phyloP scores from a whole-genome alignment of 2,888 invertebrate genomes.

The Drosophila prolongata region DNA sequence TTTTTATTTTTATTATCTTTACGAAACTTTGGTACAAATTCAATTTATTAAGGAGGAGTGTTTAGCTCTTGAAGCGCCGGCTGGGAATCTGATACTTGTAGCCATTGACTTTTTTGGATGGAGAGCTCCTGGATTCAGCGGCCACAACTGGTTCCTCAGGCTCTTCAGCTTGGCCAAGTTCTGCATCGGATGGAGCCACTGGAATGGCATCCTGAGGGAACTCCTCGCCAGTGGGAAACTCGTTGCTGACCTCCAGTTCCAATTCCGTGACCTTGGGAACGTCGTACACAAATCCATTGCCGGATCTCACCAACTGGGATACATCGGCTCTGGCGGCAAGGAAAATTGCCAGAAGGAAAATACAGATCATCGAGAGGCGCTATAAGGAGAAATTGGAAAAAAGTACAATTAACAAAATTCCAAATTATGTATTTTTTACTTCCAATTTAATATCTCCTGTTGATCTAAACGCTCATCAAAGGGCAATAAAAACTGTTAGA shows the following conservation, averaged over 20 bases:
- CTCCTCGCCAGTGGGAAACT: slow-evolving; percentile 72
- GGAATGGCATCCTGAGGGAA: slow-evolving; percentile 71
- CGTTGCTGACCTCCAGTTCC: slow-evolving; percentile 70
- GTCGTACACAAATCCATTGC: slow-evolving; percentile 79
- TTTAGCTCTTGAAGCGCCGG: slow-evolving; percentile 59
- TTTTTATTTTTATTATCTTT: slow-evolving; percentile 46
- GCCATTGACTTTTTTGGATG: slow-evolving; percentile 46
- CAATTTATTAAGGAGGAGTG: not conserved
- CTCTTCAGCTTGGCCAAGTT: slow-evolving; percentile 56
- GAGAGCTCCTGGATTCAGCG: not conserved
- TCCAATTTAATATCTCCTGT: too few relatives aligned
- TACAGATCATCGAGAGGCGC: slow-evolving; percentile 47
- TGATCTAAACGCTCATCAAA: not conserved
- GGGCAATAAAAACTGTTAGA: too few relatives aligned
- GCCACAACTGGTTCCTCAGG: slow-evolving; percentile 14
- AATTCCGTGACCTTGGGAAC: slow-evolving; percentile 64
- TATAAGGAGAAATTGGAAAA: slow-evolving; percentile 11
- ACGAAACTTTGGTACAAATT: slow-evolving; percentile 61
- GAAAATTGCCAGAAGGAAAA: slow-evolving; percentile 44
- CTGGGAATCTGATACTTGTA: slow-evolving; percentile 66
- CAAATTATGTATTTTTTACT: too few relatives aligned
- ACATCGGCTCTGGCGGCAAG: slow-evolving; percentile 58
- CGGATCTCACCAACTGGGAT: slow-evolving; percentile 71
- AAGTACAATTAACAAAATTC: too few relatives aligned
- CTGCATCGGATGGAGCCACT: slow-evolving; percentile 70